Evolutionary conservation across 2,113 vertebrate species (phyloP).

Genomic region (Ictidomys tridecemlineatus): DNA sequence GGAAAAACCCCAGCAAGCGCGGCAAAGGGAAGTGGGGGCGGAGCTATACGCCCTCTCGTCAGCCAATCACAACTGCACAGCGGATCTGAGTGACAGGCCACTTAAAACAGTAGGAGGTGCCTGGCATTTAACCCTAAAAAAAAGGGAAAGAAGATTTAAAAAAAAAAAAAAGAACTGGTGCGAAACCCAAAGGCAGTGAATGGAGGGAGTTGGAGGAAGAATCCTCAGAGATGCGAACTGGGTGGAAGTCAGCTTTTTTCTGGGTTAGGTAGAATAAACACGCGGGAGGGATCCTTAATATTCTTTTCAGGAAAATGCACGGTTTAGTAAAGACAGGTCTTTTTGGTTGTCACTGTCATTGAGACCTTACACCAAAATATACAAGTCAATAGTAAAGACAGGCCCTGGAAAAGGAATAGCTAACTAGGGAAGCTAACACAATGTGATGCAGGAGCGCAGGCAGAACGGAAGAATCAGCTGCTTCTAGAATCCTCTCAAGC

Average conservation of each 20-base stretch:
- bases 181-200: neutral
- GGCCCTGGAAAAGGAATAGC: neutral
- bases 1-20: conserved; percentile 1
- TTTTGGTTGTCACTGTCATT: neutral
- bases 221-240: neutral
- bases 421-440: neutral
- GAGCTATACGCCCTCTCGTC: neutral
- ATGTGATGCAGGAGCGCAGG: neutral
- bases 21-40: conserved; percentile 62
- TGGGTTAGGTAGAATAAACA: neutral
- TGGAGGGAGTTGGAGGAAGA: neutral
- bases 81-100: conserved; percentile 66
- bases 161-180: neutral
- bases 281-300: neutral
- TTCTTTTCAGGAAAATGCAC: neutral
- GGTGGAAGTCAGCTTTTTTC: neutral
- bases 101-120: conserved; percentile 48
- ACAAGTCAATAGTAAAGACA: neutral
- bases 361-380: neutral
- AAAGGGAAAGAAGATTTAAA: neutral
- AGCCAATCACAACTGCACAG: conserved; percentile 75
- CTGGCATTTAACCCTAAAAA: neutral
- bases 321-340: neutral
- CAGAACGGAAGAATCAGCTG: neutral
- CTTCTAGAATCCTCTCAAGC: conserved; percentile 27